Evolutionary conservation across 1,140 invertebrate species (phyloP).

Genomic region (Pseudomyrmex dendroicus): DNA sequence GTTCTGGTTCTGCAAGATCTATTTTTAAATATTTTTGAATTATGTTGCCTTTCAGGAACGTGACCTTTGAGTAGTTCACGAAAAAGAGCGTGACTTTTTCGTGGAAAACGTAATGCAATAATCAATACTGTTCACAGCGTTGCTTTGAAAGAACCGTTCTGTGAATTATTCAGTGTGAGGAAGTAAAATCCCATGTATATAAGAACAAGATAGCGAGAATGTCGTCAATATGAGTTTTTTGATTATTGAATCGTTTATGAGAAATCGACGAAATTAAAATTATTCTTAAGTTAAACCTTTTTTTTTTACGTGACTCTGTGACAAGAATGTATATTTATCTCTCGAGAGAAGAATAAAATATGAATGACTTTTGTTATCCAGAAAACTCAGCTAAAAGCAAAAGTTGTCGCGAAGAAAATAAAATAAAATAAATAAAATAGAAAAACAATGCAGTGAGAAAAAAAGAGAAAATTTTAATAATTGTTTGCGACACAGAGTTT

Average conservation of each 20-base stretch:
- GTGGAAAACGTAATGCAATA: not conserved
- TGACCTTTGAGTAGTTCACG: not conserved
- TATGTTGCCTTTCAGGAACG: too few relatives aligned
- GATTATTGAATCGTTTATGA: not conserved
- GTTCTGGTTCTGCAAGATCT: too few relatives aligned
- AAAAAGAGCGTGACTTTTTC: slow-evolving; percentile 12
- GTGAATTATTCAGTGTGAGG: slow-evolving; percentile 24
- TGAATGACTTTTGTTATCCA: too few relatives aligned
- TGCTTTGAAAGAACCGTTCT: not conserved
- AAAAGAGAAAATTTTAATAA: too few relatives aligned
- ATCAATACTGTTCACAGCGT: slow-evolving; percentile 15
- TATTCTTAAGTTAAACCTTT: not conserved
- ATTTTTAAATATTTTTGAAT: too few relatives aligned
- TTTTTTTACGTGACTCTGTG: slow-evolving; percentile 4
- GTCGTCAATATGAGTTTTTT: slow-evolving; percentile 14
- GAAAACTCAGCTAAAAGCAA: not conserved
- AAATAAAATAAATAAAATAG: not conserved
- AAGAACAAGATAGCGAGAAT: slow-evolving; percentile 14
- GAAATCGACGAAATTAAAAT: slow-evolving; percentile 40
- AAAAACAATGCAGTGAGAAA: too few relatives aligned
- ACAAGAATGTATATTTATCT: slow-evolving; percentile 24
- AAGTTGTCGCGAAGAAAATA: not conserved
- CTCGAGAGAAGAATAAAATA: not conserved
- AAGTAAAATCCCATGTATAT: not conserved
- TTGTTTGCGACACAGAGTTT: too few relatives aligned